Percentiles rank a stretch among this genome's conserved stretches.
Evolutionary conservation across 2,888 invertebrate genomes (phyloP).

Genomic region (Lepidonotus clava): DNA sequence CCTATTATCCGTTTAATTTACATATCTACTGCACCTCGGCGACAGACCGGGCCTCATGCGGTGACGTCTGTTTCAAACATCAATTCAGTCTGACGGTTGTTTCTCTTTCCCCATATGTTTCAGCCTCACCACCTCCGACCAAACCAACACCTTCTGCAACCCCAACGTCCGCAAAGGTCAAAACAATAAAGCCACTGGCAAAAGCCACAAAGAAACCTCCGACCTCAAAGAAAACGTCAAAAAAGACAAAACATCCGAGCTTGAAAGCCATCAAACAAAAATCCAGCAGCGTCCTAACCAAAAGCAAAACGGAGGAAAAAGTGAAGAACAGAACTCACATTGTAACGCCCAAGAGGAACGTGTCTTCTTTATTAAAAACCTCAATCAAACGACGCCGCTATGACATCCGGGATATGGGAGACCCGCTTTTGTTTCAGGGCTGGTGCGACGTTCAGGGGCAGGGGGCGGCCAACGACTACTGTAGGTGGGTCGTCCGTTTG

Average conservation of each 20-base stretch:
- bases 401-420: not conserved
- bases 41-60: too few species aligned
- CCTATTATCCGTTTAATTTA: too few species aligned
- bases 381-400: conserved; percentile 5
- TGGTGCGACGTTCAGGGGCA: conserved; percentile 70
- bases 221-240: not conserved
- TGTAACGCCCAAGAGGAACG: too few species aligned
- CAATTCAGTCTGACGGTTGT: not conserved
- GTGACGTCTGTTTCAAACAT: too few species aligned
- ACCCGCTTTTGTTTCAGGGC: conserved; percentile 63
- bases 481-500: conserved; percentile 69
- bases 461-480: conserved; percentile 70
- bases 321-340: not conserved
- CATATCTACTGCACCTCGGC: too few species aligned
- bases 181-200: not conserved
- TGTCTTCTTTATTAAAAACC: too few species aligned
- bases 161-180: not conserved
- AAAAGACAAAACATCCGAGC: not conserved
- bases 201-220: not conserved
- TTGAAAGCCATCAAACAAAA: not conserved
- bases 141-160: not conserved
- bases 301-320: not conserved
- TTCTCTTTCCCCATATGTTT: conserved; percentile 11
- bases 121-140: not conserved
- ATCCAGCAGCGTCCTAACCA: not conserved